A percentile compares a stretch with the other conserved stretches of the same genome.
Evolutionary conservation across 2,888 invertebrate genomes (phyloP).

Genomic region (Rhogogaster chlorosoma): DNA sequence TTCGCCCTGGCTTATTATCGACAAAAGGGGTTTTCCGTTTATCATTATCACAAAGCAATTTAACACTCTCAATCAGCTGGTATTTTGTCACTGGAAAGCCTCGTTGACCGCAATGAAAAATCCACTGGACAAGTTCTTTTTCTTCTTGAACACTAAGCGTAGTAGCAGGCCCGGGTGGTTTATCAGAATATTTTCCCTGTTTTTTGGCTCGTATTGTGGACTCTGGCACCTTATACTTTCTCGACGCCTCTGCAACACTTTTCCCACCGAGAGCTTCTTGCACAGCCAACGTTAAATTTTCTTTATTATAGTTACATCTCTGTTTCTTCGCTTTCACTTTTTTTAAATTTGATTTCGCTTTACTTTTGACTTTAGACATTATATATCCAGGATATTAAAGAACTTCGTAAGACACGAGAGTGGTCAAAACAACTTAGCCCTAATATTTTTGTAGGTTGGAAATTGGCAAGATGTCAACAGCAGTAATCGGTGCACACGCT

Average conservation of each 20-base stretch:
- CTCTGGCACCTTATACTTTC: slow-evolving; percentile 53
- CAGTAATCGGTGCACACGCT: too few species aligned
- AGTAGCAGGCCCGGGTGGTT: slow-evolving; percentile 51
- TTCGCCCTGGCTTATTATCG: slow-evolving; percentile 55
- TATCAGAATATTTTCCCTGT: slow-evolving; percentile 40
- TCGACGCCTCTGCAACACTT: slow-evolving; percentile 45
- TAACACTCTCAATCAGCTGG: slow-evolving; percentile 56
- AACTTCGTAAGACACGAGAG: too few species aligned
- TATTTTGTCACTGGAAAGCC: slow-evolving; percentile 57
- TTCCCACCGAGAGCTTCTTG: slow-evolving; percentile 36
- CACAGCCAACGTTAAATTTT: slow-evolving; percentile 40
- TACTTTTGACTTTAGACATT: too few species aligned
- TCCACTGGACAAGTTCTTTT: slow-evolving; percentile 55
- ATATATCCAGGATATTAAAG: too few species aligned
- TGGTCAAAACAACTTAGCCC: too few species aligned
- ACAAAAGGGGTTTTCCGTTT: slow-evolving; percentile 55
- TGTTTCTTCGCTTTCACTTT: neutral
- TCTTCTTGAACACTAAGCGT: slow-evolving; percentile 55
- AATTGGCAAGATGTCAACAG: too few species aligned
- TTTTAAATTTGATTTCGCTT: too few species aligned
- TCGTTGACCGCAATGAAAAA: slow-evolving; percentile 45
- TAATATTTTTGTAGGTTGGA: too few species aligned
- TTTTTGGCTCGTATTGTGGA: slow-evolving; percentile 52
- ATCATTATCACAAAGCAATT: slow-evolving; percentile 50
- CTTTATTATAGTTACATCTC: slow-evolving; percentile 44